These are phyloP conservation scores for Synergus itoensis DNA, from an alignment of 2,888 invertebrate species.

Conservation along the genomic window DNA sequence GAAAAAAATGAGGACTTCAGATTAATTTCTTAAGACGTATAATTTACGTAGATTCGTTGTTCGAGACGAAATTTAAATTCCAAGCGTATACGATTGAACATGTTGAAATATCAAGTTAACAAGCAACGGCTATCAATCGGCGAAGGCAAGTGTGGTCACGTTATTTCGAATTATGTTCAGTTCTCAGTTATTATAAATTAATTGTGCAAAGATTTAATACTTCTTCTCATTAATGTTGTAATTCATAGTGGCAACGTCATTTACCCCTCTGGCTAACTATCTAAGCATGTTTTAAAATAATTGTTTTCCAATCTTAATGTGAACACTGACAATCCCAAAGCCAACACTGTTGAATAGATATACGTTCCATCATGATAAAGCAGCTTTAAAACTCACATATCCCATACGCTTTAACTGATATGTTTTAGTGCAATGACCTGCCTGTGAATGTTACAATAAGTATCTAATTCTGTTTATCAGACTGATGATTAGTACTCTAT, in stretches of 20 bases:
- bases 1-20: not conserved
- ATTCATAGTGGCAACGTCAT: not conserved
- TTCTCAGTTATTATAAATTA: constrained; percentile 4
- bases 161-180: constrained; percentile 11
- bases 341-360: constrained; percentile 4
- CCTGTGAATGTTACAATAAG: constrained; percentile 68
- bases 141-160: constrained; percentile 75
- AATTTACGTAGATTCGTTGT: not conserved
- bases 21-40: no score
- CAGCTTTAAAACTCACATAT: constrained; percentile 43
- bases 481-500: constrained; percentile 35
- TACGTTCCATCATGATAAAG: constrained; percentile 11
- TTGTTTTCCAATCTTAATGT: constrained; percentile 7
- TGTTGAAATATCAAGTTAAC: constrained; percentile 58
- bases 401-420: constrained; percentile 59
- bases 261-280: not conserved
- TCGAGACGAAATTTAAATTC: not conserved
- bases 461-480: constrained; percentile 22
- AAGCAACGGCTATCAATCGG: constrained; percentile 76
- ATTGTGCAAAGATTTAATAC: not conserved
- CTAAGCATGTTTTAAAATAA: constrained; percentile 16
- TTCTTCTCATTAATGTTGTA: not conserved
- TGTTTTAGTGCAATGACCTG: constrained; percentile 65
- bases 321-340: not conserved
- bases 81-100: constrained; percentile 4